Evolutionary conservation across 2,113 vertebrate genomes (phyloP).

Genomic region (Diglossa brunneiventris): DNA sequence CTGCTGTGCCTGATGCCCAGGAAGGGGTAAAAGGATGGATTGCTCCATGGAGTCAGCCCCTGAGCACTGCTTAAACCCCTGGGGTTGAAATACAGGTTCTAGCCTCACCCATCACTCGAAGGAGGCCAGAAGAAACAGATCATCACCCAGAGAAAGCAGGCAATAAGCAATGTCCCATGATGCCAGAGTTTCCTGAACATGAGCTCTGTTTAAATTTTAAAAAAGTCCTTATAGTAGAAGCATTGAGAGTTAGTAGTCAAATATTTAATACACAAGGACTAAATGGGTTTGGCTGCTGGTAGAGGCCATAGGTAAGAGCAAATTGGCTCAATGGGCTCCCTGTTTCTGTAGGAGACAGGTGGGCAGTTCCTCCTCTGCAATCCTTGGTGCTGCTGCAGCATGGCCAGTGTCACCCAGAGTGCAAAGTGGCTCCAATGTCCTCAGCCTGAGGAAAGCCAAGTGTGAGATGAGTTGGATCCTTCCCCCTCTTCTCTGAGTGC

Average conservation of each 20-base stretch:
- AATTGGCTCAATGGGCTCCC: background rate
- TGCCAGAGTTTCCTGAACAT: background rate
- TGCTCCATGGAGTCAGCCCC: fast-evolving
- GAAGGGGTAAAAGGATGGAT: background rate
- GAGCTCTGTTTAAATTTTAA: background rate
- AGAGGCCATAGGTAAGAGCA: background rate
- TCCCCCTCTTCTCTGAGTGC: fast-evolving
- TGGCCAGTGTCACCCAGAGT: background rate
- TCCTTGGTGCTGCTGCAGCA: background rate
- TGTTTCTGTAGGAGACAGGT: background rate
- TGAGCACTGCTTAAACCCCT: background rate
- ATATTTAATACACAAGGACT: background rate
- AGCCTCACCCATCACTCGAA: background rate
- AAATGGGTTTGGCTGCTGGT: background rate
- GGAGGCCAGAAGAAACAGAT: background rate
- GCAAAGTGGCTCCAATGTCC: background rate
- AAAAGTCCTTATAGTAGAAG: background rate
- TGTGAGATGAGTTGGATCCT: background rate
- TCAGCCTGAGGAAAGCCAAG: background rate
- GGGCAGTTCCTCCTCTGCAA: background rate
- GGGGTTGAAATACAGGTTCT: background rate
- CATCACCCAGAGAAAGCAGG: background rate
- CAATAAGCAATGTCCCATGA: fast-evolving
- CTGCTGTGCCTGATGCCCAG: background rate
- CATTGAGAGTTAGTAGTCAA: background rate